Evolutionary conservation across 2,113 vertebrate genomes (phyloP).

Genomic region (Sylvietta virens): DNA sequence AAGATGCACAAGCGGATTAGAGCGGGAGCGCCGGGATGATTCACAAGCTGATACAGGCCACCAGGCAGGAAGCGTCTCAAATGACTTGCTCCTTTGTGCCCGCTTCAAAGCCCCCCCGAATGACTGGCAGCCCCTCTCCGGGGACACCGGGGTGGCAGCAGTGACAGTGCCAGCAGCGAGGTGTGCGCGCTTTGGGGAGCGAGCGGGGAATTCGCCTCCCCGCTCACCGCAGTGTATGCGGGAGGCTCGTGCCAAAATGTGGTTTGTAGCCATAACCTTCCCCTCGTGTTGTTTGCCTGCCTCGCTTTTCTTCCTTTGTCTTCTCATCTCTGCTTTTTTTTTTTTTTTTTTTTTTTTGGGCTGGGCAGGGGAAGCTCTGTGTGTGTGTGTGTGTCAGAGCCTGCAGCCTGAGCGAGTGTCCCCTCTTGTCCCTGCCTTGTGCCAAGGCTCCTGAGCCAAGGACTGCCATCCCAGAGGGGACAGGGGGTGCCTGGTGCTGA

Average conservation of each 20-base stretch:
- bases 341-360: no score
- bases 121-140: background rate
- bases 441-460: background rate
- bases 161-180: background rate
- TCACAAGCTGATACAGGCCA: constrained; percentile 14
- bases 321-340: background rate
- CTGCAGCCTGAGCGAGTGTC: background rate
- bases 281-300: background rate
- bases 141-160: background rate
- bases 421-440: background rate
- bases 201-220: background rate
- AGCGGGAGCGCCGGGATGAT: background rate
- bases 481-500: background rate
- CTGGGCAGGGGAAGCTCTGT: background rate
- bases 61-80: constrained; percentile 33
- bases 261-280: background rate
- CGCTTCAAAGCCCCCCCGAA: background rate
- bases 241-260: background rate
- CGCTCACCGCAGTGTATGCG: background rate
- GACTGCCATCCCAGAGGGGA: background rate
- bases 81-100: constrained; percentile 28
- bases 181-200: background rate
- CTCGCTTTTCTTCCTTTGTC: background rate
- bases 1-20: constrained; percentile 35
- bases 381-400: background rate